Conservation (phyloP, 2,797 vertebrate genomes). For the Myotis myotis region DNA sequence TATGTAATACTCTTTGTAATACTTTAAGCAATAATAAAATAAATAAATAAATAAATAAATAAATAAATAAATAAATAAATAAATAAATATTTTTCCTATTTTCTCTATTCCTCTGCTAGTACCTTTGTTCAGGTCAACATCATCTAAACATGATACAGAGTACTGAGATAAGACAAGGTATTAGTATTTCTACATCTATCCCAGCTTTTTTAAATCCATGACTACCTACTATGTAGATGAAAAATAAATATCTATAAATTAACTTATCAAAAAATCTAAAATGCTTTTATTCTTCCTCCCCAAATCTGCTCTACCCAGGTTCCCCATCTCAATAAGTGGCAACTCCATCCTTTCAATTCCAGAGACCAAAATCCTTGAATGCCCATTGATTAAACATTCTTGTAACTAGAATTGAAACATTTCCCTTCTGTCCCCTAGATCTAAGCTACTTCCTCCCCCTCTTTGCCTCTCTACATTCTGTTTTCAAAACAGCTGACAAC, state of each 20-base stretch:
- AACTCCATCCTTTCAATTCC: background rate
- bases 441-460: background rate
- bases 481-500: background rate
- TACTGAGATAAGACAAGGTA: background rate
- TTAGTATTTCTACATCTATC: background rate
- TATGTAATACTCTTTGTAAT: no score
- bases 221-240: background rate
- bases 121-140: background rate
- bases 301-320: background rate
- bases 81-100: no score
- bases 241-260: background rate
- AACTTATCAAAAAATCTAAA: background rate
- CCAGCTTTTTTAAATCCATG: background rate
- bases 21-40: no score
- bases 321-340: background rate
- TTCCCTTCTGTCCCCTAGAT: background rate
- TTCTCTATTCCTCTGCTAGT: background rate
- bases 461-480: background rate
- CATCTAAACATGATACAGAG: background rate
- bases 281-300: background rate
- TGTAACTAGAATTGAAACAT: background rate
- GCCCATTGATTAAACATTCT: background rate
- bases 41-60: no score
- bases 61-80: no score
- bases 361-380: background rate